These are phyloP conservation scores for Oophaga pumilio DNA, from an alignment of 2,113 vertebrate species.

Conservation along the genomic window DNA sequence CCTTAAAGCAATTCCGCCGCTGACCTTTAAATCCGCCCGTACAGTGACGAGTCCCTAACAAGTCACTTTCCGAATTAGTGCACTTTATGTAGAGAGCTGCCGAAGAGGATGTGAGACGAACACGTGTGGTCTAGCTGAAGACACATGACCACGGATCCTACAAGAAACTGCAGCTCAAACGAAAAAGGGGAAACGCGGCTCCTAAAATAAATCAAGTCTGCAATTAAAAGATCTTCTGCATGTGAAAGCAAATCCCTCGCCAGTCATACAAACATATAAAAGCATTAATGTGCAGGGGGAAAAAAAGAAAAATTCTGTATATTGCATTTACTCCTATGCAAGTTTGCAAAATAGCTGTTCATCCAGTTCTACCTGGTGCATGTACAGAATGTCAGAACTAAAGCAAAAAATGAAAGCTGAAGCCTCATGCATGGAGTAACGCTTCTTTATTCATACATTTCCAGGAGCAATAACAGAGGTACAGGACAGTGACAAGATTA, in stretches of 20 bases:
- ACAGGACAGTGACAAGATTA: too few species aligned
- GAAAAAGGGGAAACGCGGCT: background rate
- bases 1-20: background rate
- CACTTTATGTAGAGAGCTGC: background rate
- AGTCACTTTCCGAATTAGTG: background rate
- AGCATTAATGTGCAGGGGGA: too few species aligned
- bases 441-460: too few species aligned
- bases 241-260: background rate
- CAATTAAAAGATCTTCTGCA: background rate
- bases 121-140: background rate
- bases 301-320: too few species aligned
- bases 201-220: background rate
- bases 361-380: background rate
- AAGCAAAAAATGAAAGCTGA: background rate
- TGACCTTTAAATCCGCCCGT: background rate
- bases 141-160: constrained; percentile 13
- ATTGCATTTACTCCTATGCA: too few species aligned
- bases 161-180: background rate
- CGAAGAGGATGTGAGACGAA: constrained; percentile 18
- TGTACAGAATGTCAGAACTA: background rate
- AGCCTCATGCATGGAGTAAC: background rate
- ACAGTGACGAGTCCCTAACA: background rate
- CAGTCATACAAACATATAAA: too few species aligned
- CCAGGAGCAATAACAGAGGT: too few species aligned
- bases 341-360: background rate